These are phyloP conservation scores for Antheraea yamamai DNA, from an alignment of 2,888 invertebrate species.

Conservation along the genomic window DNA sequence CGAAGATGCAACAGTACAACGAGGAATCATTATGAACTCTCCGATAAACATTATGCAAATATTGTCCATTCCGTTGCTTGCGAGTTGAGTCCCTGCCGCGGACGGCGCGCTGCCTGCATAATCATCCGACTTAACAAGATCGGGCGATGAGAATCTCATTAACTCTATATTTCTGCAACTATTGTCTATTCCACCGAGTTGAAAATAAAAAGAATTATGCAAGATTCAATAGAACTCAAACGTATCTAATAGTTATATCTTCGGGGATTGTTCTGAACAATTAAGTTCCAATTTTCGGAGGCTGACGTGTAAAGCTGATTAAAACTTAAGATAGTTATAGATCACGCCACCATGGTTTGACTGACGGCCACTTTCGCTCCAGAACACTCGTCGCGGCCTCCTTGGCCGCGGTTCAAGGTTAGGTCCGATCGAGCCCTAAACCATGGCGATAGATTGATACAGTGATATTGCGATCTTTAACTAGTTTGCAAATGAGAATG, in stretches of 20 bases:
- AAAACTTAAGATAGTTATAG: too few relatives aligned
- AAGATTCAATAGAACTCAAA: background rate
- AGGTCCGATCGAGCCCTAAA: too few relatives aligned
- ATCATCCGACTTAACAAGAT: conserved; percentile 10
- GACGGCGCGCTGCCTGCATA: conserved; percentile 25
- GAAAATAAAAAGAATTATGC: background rate
- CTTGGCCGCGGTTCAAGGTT: too few relatives aligned
- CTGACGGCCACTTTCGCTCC: too few relatives aligned
- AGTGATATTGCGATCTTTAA: too few relatives aligned
- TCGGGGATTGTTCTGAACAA: background rate
- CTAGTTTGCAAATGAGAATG: too few relatives aligned
- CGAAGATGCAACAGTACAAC: conserved; percentile 25
- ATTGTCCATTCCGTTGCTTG: conserved; percentile 26
- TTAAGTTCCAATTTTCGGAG: background rate
- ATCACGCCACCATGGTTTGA: too few relatives aligned
- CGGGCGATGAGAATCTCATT: background rate
- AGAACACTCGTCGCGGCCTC: too few relatives aligned
- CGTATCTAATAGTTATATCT: background rate
- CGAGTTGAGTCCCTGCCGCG: conserved; percentile 15
- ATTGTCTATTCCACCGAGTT: background rate
- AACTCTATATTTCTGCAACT: conserved; percentile 1
- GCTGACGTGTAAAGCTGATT: too few relatives aligned
- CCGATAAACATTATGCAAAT: conserved; percentile 53
- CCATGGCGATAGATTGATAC: too few relatives aligned
- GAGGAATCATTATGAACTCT: conserved; percentile 42